Evolutionary conservation across 92 coral and sea anemone species (phyloP).

Genomic region (Pocillopora grandis): DNA sequence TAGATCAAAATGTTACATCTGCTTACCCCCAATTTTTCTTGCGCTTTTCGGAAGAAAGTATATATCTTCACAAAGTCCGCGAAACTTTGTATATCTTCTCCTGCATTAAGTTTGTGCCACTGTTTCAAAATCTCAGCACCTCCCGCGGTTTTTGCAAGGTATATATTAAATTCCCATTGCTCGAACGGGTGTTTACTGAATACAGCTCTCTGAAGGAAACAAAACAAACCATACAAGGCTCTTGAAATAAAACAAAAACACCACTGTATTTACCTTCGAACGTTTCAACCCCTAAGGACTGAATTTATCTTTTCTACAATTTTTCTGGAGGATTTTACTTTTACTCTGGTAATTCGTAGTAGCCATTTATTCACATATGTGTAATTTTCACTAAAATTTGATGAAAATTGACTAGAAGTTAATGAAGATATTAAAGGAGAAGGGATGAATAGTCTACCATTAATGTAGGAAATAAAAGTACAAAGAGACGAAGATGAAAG

Average conservation of each 20-base stretch:
- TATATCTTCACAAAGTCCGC: slow-evolving; percentile 35
- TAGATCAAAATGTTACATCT: not conserved
- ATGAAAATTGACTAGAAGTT: too few relatives aligned
- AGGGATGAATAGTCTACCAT: too few relatives aligned
- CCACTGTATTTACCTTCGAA: not conserved
- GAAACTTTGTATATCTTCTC: slow-evolving; percentile 7
- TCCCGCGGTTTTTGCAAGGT: slow-evolving; percentile 4
- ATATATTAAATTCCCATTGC: slow-evolving; percentile 14
- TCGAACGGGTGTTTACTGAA: slow-evolving; percentile 18
- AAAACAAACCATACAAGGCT: not conserved
- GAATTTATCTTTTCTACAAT: too few relatives aligned
- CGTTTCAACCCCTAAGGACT: too few relatives aligned
- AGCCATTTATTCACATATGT: too few relatives aligned
- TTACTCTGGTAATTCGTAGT: too few relatives aligned
- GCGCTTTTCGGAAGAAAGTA: slow-evolving; percentile 30
- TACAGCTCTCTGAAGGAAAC: slow-evolving; percentile 3
- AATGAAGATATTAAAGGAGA: too few relatives aligned
- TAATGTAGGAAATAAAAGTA: too few relatives aligned
- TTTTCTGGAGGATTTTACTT: too few relatives aligned
- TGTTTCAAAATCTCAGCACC: not conserved
- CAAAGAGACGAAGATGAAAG: too few relatives aligned
- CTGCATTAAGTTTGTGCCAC: slow-evolving; percentile 14
- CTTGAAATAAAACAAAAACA: not conserved
- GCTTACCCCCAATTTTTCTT: slow-evolving; percentile 18
- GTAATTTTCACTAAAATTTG: too few relatives aligned